Percentiles rank a stretch among this genome's conserved stretches.
These are phyloP conservation scores for Epinephelus moara DNA, from an alignment of 2,113 vertebrate genomes.

Conservation along the genomic window DNA sequence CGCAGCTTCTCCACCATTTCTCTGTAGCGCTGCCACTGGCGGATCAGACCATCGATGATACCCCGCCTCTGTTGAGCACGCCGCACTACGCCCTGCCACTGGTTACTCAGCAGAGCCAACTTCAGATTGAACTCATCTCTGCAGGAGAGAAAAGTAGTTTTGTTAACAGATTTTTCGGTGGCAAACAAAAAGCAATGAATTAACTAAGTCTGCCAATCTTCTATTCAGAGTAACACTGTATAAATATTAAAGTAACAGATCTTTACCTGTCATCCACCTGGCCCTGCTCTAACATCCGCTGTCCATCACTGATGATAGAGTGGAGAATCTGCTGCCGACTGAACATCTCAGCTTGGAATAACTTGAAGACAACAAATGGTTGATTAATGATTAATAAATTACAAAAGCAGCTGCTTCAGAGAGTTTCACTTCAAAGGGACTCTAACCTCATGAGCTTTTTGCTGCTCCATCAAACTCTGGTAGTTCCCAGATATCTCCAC, in stretches of 20 bases:
- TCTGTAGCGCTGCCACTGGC: conserved; percentile 95
- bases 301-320: conserved; percentile 96
- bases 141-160: not conserved
- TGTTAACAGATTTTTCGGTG: not conserved
- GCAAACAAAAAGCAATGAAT: not conserved
- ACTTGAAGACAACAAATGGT: conserved; percentile 75
- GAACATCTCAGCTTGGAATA: conserved; percentile 99
- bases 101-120: conserved; percentile 92
- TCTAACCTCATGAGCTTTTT: conserved; percentile 93
- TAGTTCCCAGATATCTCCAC: conserved; percentile 97
- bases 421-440: not conserved
- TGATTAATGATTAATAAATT: not conserved
- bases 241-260: not conserved
- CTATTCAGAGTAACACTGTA: not conserved
- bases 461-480: conserved; percentile 93
- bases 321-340: conserved; percentile 98
- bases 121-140: conserved; percentile 97
- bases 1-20: conserved; percentile 93
- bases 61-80: conserved; percentile 94
- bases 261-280: conserved; percentile 96
- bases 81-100: conserved; percentile 98
- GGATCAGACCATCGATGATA: conserved; percentile 95
- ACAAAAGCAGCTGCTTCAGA: not conserved
- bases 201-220: not conserved
- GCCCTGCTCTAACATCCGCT: conserved; percentile 95